Evolutionary conservation across 2,888 invertebrate species (phyloP).

Genomic region (Standfussiana lucernea): DNA sequence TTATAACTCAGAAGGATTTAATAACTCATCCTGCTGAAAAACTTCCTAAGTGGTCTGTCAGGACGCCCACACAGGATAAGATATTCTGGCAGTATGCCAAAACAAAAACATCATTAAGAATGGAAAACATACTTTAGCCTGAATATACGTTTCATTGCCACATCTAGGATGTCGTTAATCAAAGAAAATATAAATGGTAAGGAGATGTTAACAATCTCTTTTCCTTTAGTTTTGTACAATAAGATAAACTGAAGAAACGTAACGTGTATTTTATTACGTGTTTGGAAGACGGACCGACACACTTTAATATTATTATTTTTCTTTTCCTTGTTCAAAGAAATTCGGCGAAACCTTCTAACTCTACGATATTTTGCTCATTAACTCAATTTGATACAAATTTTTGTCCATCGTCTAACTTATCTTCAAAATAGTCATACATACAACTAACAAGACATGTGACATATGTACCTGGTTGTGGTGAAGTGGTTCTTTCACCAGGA

Average conservation of each 20-base stretch:
- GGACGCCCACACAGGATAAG: constrained; percentile 27
- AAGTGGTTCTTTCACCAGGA: constrained; percentile 62
- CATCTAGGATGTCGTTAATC: constrained; percentile 40
- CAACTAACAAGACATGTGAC: not conserved
- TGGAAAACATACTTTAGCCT: constrained; percentile 32
- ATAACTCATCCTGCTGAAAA: constrained; percentile 7
- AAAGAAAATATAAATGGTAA: constrained; percentile 15
- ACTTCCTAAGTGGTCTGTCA: constrained; percentile 23
- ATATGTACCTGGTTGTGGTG: constrained; percentile 72
- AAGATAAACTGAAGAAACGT: not conserved
- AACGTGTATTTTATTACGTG: not conserved
- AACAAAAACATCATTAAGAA: constrained; percentile 15
- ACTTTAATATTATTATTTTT: too few relatives aligned
- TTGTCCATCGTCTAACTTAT: not conserved
- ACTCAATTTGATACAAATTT: not conserved
- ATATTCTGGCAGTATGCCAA: constrained; percentile 34
- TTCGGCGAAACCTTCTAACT: not conserved
- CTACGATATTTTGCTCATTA: not conserved
- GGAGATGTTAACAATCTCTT: constrained; percentile 1
- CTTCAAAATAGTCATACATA: not conserved
- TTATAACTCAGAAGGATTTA: constrained; percentile 24
- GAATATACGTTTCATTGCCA: constrained; percentile 31
- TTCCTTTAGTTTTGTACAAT: not conserved
- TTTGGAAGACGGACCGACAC: not conserved
- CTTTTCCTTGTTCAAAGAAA: too few relatives aligned